phyloP scores from a whole-genome alignment of 2,113 vertebrate genomes.

The Balaenoptera acutorostrata region DNA sequence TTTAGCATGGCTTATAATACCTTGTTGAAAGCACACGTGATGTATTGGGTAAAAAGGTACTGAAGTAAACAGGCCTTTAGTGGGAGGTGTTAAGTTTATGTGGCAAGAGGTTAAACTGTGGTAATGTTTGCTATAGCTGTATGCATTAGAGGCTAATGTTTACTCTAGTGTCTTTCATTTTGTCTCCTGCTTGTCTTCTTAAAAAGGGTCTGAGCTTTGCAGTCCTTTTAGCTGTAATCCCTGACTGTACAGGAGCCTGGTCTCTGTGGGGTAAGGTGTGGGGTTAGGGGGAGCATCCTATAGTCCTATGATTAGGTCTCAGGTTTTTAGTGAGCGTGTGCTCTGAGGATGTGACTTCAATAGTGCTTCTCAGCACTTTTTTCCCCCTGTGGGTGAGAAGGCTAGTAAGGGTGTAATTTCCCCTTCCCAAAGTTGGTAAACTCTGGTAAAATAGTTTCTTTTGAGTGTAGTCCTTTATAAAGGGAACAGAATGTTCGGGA shows the following conservation, averaged over 20 bases:
- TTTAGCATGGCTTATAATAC: neutral
- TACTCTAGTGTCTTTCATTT: neutral
- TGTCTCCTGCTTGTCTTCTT: neutral
- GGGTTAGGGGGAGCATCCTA: too few relatives aligned
- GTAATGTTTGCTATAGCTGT: neutral
- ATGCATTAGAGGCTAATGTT: neutral
- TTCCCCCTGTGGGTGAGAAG: neutral
- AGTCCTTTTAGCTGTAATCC: neutral
- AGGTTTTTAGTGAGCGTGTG: neutral
- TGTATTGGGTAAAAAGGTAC: neutral
- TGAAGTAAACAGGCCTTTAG: neutral
- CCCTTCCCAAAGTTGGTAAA: neutral
- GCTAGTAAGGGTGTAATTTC: too few relatives aligned
- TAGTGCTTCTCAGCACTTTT: neutral
- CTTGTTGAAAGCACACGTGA: neutral
- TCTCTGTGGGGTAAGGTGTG: rapidly evolving
- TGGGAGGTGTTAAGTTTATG: neutral
- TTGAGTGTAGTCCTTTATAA: neutral
- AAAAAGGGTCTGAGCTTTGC: neutral
- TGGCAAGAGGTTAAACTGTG: neutral
- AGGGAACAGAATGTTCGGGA: neutral
- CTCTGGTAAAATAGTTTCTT: neutral
- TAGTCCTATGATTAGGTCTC: neutral
- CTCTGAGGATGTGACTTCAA: neutral
- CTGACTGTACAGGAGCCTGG: neutral